These are phyloP conservation scores for Hephaestus fuliginosus DNA, from an alignment of 2,797 vertebrate genomes.

Conservation along the genomic window DNA sequence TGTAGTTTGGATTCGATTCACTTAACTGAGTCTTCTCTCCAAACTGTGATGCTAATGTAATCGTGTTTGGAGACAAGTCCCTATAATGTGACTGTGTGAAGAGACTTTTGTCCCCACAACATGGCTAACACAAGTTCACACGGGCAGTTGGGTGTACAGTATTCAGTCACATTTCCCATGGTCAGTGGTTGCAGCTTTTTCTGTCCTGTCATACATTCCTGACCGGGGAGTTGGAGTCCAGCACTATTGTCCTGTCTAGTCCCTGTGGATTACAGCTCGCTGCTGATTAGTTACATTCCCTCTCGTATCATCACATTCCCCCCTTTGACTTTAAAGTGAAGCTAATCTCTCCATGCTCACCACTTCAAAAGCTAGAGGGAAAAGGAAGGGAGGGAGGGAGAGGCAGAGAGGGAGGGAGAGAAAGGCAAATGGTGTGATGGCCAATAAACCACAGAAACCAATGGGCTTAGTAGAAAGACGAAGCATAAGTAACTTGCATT, in stretches of 20 bases:
- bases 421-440: slow-evolving; percentile 10
- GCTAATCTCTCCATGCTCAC: slow-evolving; percentile 41
- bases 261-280: slow-evolving; percentile 55
- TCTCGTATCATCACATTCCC: slow-evolving; percentile 70
- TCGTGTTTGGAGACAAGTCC: background rate
- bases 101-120: background rate
- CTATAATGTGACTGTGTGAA: background rate
- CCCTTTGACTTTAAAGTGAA: slow-evolving; percentile 45
- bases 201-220: slow-evolving; percentile 66
- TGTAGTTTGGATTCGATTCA: too few relatives aligned
- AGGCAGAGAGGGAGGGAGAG: background rate
- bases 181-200: slow-evolving; percentile 30
- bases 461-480: background rate
- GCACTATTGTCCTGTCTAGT: slow-evolving; percentile 60
- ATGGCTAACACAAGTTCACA: background rate
- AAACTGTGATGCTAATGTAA: background rate
- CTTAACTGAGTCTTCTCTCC: background rate
- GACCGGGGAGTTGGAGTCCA: slow-evolving; percentile 48
- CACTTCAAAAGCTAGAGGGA: slow-evolving; percentile 46
- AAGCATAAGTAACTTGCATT: background rate
- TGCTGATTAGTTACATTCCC: slow-evolving; percentile 75
- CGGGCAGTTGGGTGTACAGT: slow-evolving; percentile 2
- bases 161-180: slow-evolving; percentile 3
- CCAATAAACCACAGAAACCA: slow-evolving; percentile 3
- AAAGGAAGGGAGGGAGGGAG: background rate